Evolutionary conservation across 2,888 invertebrate genomes (phyloP).

Genomic region (Polydrusus pterygomalis): DNA sequence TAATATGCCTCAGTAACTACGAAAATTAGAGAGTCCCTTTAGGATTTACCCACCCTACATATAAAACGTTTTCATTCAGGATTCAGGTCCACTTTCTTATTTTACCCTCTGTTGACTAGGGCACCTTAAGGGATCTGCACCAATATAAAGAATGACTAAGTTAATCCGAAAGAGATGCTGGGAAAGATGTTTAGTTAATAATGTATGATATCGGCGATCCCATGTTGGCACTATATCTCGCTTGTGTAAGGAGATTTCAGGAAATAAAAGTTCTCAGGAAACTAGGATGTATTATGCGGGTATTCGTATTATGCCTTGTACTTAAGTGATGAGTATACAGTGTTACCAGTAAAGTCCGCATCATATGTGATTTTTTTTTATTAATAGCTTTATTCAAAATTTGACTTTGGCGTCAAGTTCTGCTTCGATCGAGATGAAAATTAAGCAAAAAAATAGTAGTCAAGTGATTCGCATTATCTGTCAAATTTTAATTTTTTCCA

Average conservation of each 20-base stretch:
- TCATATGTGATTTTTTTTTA: too few species aligned
- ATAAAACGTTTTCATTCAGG: constrained; percentile 3
- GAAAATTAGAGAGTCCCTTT: too few species aligned
- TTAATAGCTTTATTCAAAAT: too few species aligned
- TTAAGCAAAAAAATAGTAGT: too few species aligned
- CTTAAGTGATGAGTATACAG: too few species aligned
- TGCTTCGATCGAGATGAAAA: too few species aligned
- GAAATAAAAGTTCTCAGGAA: constrained; percentile 8
- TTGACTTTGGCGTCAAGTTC: too few species aligned
- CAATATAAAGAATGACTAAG: constrained; percentile 48
- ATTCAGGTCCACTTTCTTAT: constrained; percentile 26
- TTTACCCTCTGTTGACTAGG: constrained; percentile 25
- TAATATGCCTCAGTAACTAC: too few species aligned
- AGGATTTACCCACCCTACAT: neutral
- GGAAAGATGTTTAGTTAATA: constrained; percentile 53
- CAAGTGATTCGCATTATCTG: too few species aligned
- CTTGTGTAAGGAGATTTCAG: constrained; percentile 28
- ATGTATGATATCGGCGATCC: constrained; percentile 54
- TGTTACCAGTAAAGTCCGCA: too few species aligned
- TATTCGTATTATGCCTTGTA: too few species aligned
- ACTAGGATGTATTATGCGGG: constrained; percentile 15
- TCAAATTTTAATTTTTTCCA: too few species aligned
- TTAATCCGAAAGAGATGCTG: constrained; percentile 49
- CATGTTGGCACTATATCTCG: constrained; percentile 38
- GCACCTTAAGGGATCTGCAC: constrained; percentile 33